Evolutionary conservation across 2,797 vertebrate genomes (phyloP).

Genomic region (Melanotaenia maccullochi): DNA sequence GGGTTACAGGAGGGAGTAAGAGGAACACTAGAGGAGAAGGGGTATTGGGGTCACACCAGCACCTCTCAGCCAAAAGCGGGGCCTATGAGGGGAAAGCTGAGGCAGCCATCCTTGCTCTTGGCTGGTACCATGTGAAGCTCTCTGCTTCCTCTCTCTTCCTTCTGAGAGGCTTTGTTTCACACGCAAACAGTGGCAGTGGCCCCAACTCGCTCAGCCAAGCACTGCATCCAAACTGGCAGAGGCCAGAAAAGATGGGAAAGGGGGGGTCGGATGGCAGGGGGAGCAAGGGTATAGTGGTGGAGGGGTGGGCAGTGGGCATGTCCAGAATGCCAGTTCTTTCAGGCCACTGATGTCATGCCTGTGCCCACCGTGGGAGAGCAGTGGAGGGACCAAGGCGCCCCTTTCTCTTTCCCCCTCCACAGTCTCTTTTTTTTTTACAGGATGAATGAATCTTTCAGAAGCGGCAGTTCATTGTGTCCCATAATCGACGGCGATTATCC

Average conservation of each 20-base stretch:
- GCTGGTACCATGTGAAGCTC: constrained; percentile 86
- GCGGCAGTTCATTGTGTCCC: constrained; percentile 80
- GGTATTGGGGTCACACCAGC: constrained; percentile 72
- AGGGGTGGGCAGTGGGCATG: constrained; percentile 68
- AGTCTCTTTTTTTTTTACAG: constrained; percentile 78
- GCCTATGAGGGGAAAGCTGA: constrained; percentile 74
- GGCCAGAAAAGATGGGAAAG: constrained; percentile 59
- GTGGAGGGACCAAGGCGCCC: constrained; percentile 74
- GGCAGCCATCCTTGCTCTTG: constrained; percentile 79
- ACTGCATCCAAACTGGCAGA: constrained; percentile 81
- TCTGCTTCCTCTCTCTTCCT: constrained; percentile 81
- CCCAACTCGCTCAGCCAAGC: constrained; percentile 78
- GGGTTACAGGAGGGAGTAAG: constrained; percentile 60
- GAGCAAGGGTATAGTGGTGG: constrained; percentile 59
- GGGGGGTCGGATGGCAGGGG: constrained; percentile 45
- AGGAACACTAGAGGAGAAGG: constrained; percentile 60
- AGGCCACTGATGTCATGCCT: constrained; percentile 86
- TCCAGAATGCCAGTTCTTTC: constrained; percentile 83
- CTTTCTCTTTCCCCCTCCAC: constrained; percentile 66
- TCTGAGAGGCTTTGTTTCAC: constrained; percentile 84
- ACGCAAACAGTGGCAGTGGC: constrained; percentile 83
- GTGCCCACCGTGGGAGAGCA: constrained; percentile 88
- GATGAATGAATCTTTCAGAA: constrained; percentile 88
- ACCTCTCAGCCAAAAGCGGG: constrained; percentile 76
- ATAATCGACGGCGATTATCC: constrained; percentile 88